These are phyloP conservation scores for Bombus pyrosoma DNA, from an alignment of 1,140 invertebrate species.

Conservation along the genomic window DNA sequence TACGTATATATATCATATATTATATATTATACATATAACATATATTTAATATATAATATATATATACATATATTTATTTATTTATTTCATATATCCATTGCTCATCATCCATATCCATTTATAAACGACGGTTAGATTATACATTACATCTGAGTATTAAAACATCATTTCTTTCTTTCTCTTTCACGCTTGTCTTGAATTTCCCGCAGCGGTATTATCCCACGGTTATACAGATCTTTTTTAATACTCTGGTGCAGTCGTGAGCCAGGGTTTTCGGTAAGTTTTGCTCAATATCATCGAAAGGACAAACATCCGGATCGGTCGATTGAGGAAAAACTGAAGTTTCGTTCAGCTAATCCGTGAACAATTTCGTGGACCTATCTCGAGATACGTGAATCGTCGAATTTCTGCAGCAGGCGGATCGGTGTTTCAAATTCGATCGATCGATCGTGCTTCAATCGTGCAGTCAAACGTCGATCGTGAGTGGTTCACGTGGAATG, in stretches of 20 bases:
- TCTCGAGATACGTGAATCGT: background rate
- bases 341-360: background rate
- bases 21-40: conserved; percentile 52
- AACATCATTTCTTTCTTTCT: conserved; percentile 49
- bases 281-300: background rate
- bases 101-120: conserved; percentile 68
- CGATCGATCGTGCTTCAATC: background rate
- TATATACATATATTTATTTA: conserved; percentile 69
- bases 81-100: conserved; percentile 61
- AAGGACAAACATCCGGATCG: background rate
- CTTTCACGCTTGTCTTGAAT: conserved; percentile 6
- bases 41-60: conserved; percentile 29
- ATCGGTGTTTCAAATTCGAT: background rate
- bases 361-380: background rate
- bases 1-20: conserved; percentile 69
- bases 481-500: background rate
- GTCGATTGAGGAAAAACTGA: background rate
- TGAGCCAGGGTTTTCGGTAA: conserved; percentile 57
- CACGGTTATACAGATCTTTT: background rate
- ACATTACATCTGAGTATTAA: conserved; percentile 75
- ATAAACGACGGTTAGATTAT: conserved; percentile 75
- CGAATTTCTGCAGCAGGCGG: too few species aligned
- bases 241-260: conserved; percentile 54
- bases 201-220: conserved; percentile 38
- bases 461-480: background rate